phyloP scores from a whole-genome alignment of 2,888 invertebrate species.

The Drosophila longiperda region DNA sequence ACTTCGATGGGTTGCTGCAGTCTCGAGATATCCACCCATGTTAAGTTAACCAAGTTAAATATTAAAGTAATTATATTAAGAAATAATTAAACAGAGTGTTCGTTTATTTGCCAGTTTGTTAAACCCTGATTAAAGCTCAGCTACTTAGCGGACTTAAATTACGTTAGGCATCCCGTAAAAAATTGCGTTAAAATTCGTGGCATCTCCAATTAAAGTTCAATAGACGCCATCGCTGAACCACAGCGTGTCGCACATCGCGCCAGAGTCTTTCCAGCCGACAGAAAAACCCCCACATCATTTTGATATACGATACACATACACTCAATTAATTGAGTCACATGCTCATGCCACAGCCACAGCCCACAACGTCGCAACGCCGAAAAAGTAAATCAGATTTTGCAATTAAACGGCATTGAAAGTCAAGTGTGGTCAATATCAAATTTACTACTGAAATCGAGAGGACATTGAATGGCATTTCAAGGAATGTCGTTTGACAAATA shows the following conservation, averaged over 20 bases:
- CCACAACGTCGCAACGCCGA: not conserved
- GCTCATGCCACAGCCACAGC: slow-evolving; percentile 1
- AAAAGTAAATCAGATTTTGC: slow-evolving; percentile 69
- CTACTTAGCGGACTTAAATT: slow-evolving; percentile 23
- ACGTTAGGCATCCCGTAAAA: slow-evolving; percentile 41
- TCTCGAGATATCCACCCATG: not conserved
- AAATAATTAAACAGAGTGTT: slow-evolving; percentile 32
- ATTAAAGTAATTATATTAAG: slow-evolving; percentile 26
- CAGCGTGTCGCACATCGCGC: not conserved
- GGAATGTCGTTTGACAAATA: not conserved
- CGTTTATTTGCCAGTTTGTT: slow-evolving; percentile 42
- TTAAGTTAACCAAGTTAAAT: slow-evolving; percentile 3
- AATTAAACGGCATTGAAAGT: slow-evolving; percentile 70
- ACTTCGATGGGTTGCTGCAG: not conserved
- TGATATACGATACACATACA: slow-evolving; percentile 19
- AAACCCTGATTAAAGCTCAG: slow-evolving; percentile 43
- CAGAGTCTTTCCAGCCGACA: not conserved
- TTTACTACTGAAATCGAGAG: slow-evolving; percentile 18
- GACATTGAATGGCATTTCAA: not conserved
- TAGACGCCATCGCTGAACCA: slow-evolving; percentile 38
- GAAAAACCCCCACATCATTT: slow-evolving; percentile 8
- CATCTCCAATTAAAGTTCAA: slow-evolving; percentile 58
- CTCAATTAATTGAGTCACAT: slow-evolving; percentile 46
- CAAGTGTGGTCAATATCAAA: slow-evolving; percentile 51
- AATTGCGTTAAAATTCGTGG: slow-evolving; percentile 65